These are phyloP conservation scores for Melanotaenia trifasciata DNA, from an alignment of 2,797 vertebrate species.

Conservation along the genomic window DNA sequence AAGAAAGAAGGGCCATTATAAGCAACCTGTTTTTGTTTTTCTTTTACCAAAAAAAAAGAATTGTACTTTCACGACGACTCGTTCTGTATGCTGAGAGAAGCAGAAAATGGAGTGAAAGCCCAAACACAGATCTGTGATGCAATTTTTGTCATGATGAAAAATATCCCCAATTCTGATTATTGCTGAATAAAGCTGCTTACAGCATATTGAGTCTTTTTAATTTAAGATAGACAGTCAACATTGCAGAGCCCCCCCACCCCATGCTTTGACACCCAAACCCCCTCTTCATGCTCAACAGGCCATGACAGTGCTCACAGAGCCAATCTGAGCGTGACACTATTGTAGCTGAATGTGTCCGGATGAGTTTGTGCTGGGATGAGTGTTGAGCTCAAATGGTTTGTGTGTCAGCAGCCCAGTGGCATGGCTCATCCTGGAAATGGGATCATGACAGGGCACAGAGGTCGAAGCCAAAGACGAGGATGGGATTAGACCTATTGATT, in stretches of 20 bases:
- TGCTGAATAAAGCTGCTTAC: slow-evolving; percentile 36
- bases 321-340: slow-evolving; percentile 71
- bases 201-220: slow-evolving; percentile 27
- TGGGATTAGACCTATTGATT: slow-evolving; percentile 49
- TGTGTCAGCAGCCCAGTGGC: slow-evolving; percentile 54
- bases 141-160: slow-evolving; percentile 10
- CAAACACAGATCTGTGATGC: slow-evolving; percentile 17
- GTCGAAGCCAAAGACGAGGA: slow-evolving; percentile 25
- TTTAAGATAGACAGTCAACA: slow-evolving; percentile 34
- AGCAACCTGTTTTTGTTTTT: slow-evolving; percentile 54
- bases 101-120: slow-evolving; percentile 26
- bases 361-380: slow-evolving; percentile 60
- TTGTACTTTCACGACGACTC: slow-evolving; percentile 39
- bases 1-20: slow-evolving; percentile 54
- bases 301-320: slow-evolving; percentile 74
- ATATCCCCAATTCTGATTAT: slow-evolving; percentile 39
- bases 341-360: slow-evolving; percentile 72
- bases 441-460: slow-evolving; percentile 43
- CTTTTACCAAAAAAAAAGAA: slow-evolving; percentile 56
- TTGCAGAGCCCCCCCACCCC: slow-evolving; percentile 11
- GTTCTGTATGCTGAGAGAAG: slow-evolving; percentile 16
- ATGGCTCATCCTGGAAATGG: slow-evolving; percentile 59
- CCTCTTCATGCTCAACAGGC: slow-evolving; percentile 76
- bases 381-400: slow-evolving; percentile 58
- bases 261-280: slow-evolving; percentile 67